Percentiles rank a stretch among this genome's conserved stretches.
phyloP scores from a whole-genome alignment of 2,888 invertebrate genomes.

The Troides helena region DNA sequence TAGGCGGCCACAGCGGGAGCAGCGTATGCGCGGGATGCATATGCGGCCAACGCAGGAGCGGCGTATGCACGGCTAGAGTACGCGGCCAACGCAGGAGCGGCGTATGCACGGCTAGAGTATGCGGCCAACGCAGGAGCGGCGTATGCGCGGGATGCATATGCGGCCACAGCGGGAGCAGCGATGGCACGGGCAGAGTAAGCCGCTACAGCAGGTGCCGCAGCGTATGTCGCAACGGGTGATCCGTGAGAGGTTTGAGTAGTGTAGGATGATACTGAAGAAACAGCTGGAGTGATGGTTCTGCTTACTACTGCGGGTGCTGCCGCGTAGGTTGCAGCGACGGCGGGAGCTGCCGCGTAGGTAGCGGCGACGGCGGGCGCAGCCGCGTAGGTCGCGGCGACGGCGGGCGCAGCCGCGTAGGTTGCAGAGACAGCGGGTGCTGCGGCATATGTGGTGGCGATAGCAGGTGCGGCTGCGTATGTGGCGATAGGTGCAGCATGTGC shows the following conservation, averaged over 20 bases:
- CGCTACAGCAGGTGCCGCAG: conserved; percentile 41
- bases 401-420: conserved; percentile 47
- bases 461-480: conserved; percentile 61
- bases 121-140: conserved; percentile 48
- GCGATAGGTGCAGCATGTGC: conserved; percentile 37
- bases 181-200: conserved; percentile 49
- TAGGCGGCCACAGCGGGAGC: conserved; percentile 36
- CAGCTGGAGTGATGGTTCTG: conserved; percentile 42
- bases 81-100: conserved; percentile 50
- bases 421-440: conserved; percentile 40
- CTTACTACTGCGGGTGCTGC: conserved; percentile 47
- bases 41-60: conserved; percentile 57
- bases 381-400: conserved; percentile 38
- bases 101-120: conserved; percentile 42
- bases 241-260: conserved; percentile 38
- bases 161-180: conserved; percentile 50
- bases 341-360: conserved; percentile 37
- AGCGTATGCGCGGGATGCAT: conserved; percentile 39
- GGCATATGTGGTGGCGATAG: conserved; percentile 41
- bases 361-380: conserved; percentile 39
- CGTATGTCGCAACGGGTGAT: conserved; percentile 35
- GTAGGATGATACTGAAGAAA: conserved; percentile 38
- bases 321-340: conserved; percentile 41
- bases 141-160: conserved; percentile 48
- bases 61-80: conserved; percentile 45